A percentile compares a stretch with the other conserved stretches of the same genome.
Conservation (phyloP, 2,113 vertebrate genomes). For the Osmerus mordax region DNA sequence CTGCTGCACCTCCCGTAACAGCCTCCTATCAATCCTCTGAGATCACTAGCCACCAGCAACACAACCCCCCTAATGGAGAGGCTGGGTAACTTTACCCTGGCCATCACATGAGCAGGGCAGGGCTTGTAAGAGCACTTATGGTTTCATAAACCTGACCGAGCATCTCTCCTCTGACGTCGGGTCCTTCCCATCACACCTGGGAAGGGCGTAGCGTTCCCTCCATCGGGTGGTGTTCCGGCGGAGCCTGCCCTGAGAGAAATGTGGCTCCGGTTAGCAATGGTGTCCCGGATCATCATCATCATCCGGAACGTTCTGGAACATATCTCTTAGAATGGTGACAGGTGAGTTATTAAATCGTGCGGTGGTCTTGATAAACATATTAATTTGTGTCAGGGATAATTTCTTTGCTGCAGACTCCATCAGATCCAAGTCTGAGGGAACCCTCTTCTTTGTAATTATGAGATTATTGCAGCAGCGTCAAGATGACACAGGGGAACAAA, state of each 20-base stretch:
- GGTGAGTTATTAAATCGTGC: constrained; percentile 76
- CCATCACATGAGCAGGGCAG: constrained; percentile 60
- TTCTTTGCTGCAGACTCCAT: constrained; percentile 66
- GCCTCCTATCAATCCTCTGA: too few species aligned
- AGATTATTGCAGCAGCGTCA: constrained; percentile 63
- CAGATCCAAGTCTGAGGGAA: constrained; percentile 57
- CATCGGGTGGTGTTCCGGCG: constrained; percentile 66
- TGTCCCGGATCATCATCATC: constrained; percentile 61
- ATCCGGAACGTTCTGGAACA: constrained; percentile 64
- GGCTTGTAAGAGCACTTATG: constrained; percentile 63
- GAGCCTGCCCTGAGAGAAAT: constrained; percentile 58
- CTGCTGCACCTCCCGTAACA: too few species aligned
- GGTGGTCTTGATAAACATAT: constrained; percentile 74
- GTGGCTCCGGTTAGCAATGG: constrained; percentile 56
- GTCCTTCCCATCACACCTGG: constrained; percentile 59
- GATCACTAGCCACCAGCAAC: too few species aligned
- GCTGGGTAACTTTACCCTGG: constrained; percentile 69
- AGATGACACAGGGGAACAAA: constrained; percentile 9
- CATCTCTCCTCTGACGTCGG: constrained; percentile 50
- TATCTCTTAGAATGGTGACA: constrained; percentile 68
- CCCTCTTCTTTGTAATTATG: constrained; percentile 71
- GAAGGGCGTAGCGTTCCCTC: constrained; percentile 61
- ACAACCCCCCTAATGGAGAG: constrained; percentile 45
- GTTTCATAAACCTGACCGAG: constrained; percentile 65
- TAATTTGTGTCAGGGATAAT: constrained; percentile 74